These are phyloP conservation scores for Siderastrea siderea DNA, from an alignment of 92 coral and sea anemone genomes.

Conservation along the genomic window DNA sequence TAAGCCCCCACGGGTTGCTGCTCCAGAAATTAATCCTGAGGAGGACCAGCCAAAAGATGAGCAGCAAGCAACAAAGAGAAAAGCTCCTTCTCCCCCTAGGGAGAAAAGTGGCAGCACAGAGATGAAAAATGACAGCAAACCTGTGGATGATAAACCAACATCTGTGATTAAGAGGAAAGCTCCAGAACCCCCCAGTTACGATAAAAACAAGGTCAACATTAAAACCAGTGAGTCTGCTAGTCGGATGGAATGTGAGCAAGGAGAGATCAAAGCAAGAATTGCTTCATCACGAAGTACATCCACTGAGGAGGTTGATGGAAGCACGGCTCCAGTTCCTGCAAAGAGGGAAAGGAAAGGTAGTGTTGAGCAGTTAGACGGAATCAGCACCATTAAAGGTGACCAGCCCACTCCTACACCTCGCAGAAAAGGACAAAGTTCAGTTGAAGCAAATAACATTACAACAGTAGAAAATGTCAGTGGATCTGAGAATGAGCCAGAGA, in stretches of 20 bases:
- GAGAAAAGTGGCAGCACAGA: not conserved
- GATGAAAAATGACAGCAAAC: not conserved
- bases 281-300: slow-evolving; percentile 19
- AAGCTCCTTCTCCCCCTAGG: slow-evolving; percentile 82
- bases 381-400: slow-evolving; percentile 17
- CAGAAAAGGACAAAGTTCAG: slow-evolving; percentile 29
- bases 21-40: slow-evolving; percentile 11
- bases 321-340: slow-evolving; percentile 57
- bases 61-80: slow-evolving; percentile 72
- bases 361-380: slow-evolving; percentile 29
- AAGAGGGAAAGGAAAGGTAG: slow-evolving; percentile 65
- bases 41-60: slow-evolving; percentile 23
- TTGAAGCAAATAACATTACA: slow-evolving; percentile 1
- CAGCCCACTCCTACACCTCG: slow-evolving; percentile 70
- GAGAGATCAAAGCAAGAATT: not conserved
- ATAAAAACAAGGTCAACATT: not conserved
- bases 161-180: slow-evolving; percentile 30
- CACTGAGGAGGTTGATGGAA: slow-evolving; percentile 1
- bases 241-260: not conserved
- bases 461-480: not conserved
- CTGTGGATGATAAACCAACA: not conserved
- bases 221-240: not conserved
- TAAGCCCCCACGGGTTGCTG: slow-evolving; percentile 82
- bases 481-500: slow-evolving; percentile 38
- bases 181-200: slow-evolving; percentile 37